Percentiles rank a stretch among this genome's conserved stretches.
phyloP scores from a whole-genome alignment of 2,113 vertebrate species.

The Alosa alosa region DNA sequence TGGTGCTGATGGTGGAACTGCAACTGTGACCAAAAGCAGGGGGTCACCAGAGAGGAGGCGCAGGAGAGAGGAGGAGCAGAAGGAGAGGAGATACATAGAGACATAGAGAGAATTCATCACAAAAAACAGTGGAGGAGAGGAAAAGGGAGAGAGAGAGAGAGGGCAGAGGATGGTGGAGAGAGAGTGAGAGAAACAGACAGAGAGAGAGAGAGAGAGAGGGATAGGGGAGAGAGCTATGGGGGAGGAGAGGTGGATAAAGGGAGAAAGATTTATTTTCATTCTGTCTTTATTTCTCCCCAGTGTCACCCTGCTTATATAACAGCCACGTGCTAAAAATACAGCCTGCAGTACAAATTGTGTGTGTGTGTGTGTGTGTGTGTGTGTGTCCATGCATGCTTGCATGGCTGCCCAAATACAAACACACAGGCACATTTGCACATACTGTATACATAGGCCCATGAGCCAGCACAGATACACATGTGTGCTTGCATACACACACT shows the following conservation, averaged over 20 bases:
- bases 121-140: no score
- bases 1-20: background rate
- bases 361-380: constrained; percentile 40
- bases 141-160: background rate
- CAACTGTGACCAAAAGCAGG: background rate
- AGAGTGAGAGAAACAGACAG: constrained; percentile 1
- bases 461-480: constrained; percentile 35
- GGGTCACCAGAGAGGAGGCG: background rate
- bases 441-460: constrained; percentile 1
- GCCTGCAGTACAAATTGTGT: constrained; percentile 64
- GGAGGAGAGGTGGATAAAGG: background rate
- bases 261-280: constrained; percentile 38
- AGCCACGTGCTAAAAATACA: constrained; percentile 76
- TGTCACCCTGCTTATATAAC: constrained; percentile 79
- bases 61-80: background rate
- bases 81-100: constrained; percentile 18
- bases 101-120: constrained; percentile 15
- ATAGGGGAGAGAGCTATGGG: background rate
- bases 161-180: background rate
- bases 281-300: constrained; percentile 63
- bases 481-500: constrained; percentile 37
- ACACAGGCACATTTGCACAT: constrained; percentile 37
- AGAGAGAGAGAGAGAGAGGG: background rate
- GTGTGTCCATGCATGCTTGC: constrained; percentile 50
- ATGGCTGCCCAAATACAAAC: constrained; percentile 45